Base-by-base conservation (phyloP, 2,113 vertebrate genomes). In the Dromaius novaehollandiae region DNA sequence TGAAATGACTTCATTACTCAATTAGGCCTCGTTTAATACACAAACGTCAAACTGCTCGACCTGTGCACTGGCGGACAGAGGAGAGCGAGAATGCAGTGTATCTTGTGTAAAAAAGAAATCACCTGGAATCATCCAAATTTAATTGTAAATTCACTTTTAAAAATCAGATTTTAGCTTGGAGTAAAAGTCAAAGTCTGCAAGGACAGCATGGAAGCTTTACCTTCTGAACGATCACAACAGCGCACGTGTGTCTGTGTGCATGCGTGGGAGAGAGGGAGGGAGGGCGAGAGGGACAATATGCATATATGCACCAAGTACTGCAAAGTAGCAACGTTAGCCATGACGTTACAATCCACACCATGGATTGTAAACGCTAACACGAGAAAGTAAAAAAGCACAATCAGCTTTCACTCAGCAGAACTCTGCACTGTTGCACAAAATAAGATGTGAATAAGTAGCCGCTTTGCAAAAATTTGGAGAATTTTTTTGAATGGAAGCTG, bases 91-190 rank as follows among this genome's bases (percentile, higher is more conserved):
- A 50, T 22, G 11, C 28, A 58, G 16, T 28, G 2, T 18, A 42
- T 28, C 22, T 77, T 30, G 25, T 11, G 55, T 25, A 58, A 58
- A 58, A 58, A 46, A 46, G 44, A 48, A 48, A 48, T 58, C 55
- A 25, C 90, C 42, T 88, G n/a, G 75, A 97, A 88, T 88, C 74
- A 86, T 55, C 46, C 48, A 82, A 40, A 5, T 56, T 18, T 82
- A 90, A 95, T 14, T 87, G 65, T 89, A 87, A 96, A 96, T 44
- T 94, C 40, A 63, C 68, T 88, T 96, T 81, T 25, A 51, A 95
- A 96, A 93, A 96, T 75, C 26, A 93, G 36, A 48, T 87, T 28
- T 34, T 80, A 86, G 50, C 70, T 53, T 53, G 4, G 16, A 74
- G 36, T 65, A n/a, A 95, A 95, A 97, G 46, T 88, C 34, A 91